Conservation (phyloP, 2,888 invertebrate species). For the Agrochola lota region DNA sequence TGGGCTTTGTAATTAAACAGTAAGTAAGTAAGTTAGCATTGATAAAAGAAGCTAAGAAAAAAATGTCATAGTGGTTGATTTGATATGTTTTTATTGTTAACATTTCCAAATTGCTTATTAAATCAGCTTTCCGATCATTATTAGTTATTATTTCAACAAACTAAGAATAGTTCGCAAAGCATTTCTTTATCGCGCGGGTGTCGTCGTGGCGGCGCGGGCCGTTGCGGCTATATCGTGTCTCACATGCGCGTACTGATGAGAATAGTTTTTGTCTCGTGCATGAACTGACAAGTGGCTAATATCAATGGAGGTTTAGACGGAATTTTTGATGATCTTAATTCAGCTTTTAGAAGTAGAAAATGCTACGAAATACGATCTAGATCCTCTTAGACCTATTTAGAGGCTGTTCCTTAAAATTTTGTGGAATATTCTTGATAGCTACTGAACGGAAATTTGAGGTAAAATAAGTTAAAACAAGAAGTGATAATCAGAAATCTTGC, state of each 20-base stretch:
- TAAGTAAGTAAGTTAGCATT: too few relatives aligned
- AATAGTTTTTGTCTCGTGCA: background rate
- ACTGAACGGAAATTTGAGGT: too few relatives aligned
- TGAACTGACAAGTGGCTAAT: background rate
- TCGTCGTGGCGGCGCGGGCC: background rate
- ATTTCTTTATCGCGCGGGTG: background rate
- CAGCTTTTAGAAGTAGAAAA: too few relatives aligned
- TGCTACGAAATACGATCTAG: too few relatives aligned
- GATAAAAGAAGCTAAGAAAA: too few relatives aligned
- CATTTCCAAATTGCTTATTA: background rate
- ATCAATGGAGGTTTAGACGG: too few relatives aligned
- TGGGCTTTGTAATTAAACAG: background rate
- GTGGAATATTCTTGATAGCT: too few relatives aligned
- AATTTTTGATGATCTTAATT: too few relatives aligned
- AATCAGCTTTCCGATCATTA: background rate
- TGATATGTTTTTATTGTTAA: background rate
- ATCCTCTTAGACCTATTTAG: too few relatives aligned
- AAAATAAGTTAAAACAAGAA: too few relatives aligned
- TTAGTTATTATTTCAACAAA: background rate
- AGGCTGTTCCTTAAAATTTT: too few relatives aligned
- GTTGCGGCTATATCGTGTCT: background rate
- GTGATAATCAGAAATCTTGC: too few relatives aligned
- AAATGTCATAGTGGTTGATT: background rate
- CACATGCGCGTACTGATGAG: background rate
- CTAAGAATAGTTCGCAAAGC: background rate